Conservation (phyloP, 2,797 vertebrate species). For the Cheirogaleus major region DNA sequence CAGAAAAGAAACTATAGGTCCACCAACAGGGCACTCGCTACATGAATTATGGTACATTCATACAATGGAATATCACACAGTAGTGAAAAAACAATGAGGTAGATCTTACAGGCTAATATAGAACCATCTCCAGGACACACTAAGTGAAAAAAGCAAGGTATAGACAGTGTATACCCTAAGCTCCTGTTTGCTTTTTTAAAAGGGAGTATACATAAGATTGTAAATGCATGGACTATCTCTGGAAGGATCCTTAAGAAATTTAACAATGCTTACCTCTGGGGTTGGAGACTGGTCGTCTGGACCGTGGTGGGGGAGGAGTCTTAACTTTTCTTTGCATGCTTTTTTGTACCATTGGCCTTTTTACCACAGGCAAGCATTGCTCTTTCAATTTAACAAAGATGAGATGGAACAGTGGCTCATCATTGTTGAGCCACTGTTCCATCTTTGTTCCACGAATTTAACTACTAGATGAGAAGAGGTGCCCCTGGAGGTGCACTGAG, state of each 20-base stretch:
- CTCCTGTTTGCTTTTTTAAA: not conserved
- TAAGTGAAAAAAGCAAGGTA: not conserved
- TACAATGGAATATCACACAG: not conserved
- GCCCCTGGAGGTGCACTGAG: not conserved
- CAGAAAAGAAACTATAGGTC: not conserved
- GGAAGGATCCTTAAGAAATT: not conserved
- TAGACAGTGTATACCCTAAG: not conserved
- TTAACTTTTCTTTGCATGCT: not conserved
- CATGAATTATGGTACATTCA: not conserved
- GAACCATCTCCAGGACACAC: not conserved
- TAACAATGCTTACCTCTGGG: not conserved
- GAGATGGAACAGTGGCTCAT: no score
- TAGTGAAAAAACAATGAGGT: slow-evolving; percentile 8
- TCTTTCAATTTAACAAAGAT: not conserved
- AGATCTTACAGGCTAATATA: not conserved
- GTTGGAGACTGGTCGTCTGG: no score
- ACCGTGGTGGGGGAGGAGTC: not conserved
- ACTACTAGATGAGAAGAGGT: not conserved
- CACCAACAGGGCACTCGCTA: not conserved
- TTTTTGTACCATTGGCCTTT: not conserved
- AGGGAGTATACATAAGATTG: not conserved
- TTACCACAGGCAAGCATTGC: not conserved
- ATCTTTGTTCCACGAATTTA: no score
- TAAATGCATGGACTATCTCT: not conserved
- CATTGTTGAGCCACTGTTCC: no score